These are phyloP conservation scores for Poeciliopsis paucimaculata DNA, from an alignment of 2,797 vertebrate species.

Conservation along the genomic window DNA sequence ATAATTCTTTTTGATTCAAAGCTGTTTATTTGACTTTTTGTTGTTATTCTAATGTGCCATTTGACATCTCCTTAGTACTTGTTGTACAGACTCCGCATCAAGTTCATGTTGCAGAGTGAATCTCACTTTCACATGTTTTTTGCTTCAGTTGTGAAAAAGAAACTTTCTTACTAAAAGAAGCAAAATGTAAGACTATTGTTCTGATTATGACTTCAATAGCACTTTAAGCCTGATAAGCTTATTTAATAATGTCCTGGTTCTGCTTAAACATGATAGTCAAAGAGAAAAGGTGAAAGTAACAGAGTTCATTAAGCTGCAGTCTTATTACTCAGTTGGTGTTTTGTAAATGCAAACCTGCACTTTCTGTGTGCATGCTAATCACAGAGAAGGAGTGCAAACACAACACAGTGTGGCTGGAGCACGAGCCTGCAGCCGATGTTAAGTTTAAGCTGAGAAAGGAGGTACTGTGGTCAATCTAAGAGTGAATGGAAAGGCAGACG, in stretches of 20 bases:
- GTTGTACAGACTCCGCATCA: neutral
- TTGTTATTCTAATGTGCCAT: neutral
- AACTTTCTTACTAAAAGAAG: neutral
- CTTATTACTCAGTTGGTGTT: neutral
- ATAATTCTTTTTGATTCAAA: neutral
- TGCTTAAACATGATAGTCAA: neutral
- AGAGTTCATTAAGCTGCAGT: neutral
- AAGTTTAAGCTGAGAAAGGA: neutral
- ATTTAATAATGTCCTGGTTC: neutral
- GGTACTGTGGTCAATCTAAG: neutral
- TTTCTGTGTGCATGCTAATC: neutral
- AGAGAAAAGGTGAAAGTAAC: neutral
- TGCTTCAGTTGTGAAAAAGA: neutral
- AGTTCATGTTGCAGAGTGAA: too few relatives aligned
- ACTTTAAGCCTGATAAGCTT: neutral
- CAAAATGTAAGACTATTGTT: neutral
- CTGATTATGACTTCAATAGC: neutral
- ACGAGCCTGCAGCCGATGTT: neutral
- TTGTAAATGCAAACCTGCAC: neutral
- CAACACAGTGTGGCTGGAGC: neutral
- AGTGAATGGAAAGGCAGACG: neutral
- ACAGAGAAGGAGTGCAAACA: neutral
- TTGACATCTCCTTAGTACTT: neutral
- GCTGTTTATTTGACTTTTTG: neutral
- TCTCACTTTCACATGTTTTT: neutral